These are phyloP conservation scores for Mobula birostris DNA, from an alignment of 2,113 vertebrate species.

Conservation along the genomic window DNA sequence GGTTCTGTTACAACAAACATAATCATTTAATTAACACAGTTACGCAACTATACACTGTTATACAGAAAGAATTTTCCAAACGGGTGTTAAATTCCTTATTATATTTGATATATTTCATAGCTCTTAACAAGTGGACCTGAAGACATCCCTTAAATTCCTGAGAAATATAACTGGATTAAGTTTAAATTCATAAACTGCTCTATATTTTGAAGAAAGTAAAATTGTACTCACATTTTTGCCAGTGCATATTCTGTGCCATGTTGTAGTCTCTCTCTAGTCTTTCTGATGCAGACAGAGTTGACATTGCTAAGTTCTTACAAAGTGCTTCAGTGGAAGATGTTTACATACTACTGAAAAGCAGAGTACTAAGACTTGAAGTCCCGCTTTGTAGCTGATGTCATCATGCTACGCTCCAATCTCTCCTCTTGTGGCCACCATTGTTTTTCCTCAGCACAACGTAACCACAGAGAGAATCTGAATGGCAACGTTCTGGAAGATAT, in stretches of 20 bases:
- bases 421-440: conserved; percentile 5
- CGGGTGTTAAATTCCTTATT: neutral
- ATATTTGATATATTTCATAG: neutral
- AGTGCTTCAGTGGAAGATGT: conserved; percentile 30
- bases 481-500: conserved; percentile 21
- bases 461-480: neutral
- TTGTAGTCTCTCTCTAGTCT: conserved; percentile 16
- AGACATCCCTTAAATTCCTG: neutral
- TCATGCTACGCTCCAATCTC: conserved; percentile 27
- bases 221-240: conserved; percentile 31
- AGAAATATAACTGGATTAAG: neutral
- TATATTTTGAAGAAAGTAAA: neutral
- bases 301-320: conserved; percentile 29
- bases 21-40: neutral
- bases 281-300: conserved; percentile 32
- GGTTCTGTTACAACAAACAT: neutral
- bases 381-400: conserved; percentile 17
- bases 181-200: neutral
- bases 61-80: neutral
- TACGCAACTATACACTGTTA: neutral
- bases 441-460: conserved; percentile 6
- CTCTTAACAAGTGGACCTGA: neutral
- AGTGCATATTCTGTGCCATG: conserved; percentile 32
- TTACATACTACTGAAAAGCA: conserved; percentile 24
- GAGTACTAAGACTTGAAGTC: conserved; percentile 14